Conservation (phyloP, 2,888 invertebrate genomes). For the Lypha dubia region DNA sequence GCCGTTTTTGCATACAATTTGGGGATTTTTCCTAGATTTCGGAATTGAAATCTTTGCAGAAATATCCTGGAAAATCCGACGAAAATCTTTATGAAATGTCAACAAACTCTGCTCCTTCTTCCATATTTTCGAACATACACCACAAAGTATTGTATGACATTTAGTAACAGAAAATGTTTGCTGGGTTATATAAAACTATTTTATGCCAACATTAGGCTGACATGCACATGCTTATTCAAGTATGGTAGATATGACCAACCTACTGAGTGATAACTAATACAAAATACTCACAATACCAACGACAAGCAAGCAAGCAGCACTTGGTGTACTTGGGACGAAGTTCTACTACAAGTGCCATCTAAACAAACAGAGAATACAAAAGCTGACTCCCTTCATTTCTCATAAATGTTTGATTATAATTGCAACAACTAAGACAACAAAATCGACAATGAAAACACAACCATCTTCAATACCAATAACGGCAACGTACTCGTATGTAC, state of each 20-base stretch:
- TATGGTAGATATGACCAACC: neutral
- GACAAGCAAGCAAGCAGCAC: neutral
- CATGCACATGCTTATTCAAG: neutral
- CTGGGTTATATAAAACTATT: too few relatives aligned
- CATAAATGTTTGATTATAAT: conserved; percentile 5
- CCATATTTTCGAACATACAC: too few relatives aligned
- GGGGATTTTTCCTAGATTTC: too few relatives aligned
- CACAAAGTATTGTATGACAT: too few relatives aligned
- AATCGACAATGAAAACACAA: neutral
- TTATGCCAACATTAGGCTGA: too few relatives aligned
- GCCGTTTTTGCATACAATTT: too few relatives aligned
- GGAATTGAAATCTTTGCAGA: too few relatives aligned
- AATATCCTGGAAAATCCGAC: too few relatives aligned
- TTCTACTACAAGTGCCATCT: neutral
- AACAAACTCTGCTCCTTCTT: too few relatives aligned
- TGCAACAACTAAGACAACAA: neutral
- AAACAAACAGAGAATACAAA: neutral
- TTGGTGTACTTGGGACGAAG: neutral
- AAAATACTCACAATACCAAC: neutral
- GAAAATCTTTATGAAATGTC: too few relatives aligned
- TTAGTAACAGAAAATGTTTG: too few relatives aligned
- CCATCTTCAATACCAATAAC: neutral
- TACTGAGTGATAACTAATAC: neutral
- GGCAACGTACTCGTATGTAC: neutral
- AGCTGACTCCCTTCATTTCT: neutral